Base-by-base conservation (phyloP, 2,113 vertebrate species). In the Ptychochromis oligacanthus region DNA sequence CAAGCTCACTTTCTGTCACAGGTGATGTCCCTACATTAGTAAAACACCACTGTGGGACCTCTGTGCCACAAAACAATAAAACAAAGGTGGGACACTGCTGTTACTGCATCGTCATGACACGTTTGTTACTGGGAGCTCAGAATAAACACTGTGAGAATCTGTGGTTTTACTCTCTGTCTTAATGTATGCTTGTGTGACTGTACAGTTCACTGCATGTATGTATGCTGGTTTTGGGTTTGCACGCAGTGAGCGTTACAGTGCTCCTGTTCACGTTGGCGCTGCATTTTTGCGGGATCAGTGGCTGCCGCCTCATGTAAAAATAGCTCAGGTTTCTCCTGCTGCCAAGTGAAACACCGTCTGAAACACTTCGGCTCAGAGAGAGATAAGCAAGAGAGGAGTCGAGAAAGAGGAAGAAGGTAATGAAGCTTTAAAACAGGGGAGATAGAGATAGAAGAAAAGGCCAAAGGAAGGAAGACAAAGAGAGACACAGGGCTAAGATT, bases 291-390 rank as follows among this genome's bases (percentile, higher is more conserved):
- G 28, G 82, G 72, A 11, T 55, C 17, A 0, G 12, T 17, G 58
- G 67, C 80, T 36, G 54, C 86, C 0, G 54, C 60, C 59, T 34
- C 56, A 12, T 58, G 84, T 86, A 75, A 81, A 90, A 92, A 89
- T 78, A 87, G 80, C 74, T 12, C 4, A 1, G 1, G 57, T 11
- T 38, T 40, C 31, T 60, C 34, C 46, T 55, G 12, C 54, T 46
- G 34, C 64, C 1, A 54, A 34, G 56, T 31, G 40, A 61, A 40
- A 77, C 79, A 64, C 64, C 8, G 67, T 28, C 82, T 61, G 82
- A 88, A 56, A 36, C 43, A 34, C 12, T 6, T 36, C 14, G 3
- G 55, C 28, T 75, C 65, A 40, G 40, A 65, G 12, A 54, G n/a
- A 79, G 49, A 49, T 75, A 60, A 75, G 65, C 55, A 38, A 36